phyloP scores from a whole-genome alignment of 2,888 invertebrate genomes.

The Callosobruchus maculatus region DNA sequence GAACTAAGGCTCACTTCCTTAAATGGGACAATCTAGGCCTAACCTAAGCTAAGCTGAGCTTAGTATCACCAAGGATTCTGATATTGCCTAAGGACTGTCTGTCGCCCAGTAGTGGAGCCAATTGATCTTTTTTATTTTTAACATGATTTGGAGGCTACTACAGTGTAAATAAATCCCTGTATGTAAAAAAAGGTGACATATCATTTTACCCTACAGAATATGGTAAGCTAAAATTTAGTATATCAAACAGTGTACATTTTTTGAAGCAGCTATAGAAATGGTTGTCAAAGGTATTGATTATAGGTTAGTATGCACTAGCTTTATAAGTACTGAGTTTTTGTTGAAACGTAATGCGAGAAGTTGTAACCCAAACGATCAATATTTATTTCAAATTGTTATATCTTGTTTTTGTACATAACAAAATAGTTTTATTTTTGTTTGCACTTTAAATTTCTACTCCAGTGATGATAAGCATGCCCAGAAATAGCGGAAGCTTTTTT shows the following conservation, averaged over 20 bases:
- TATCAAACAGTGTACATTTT: conserved; percentile 19
- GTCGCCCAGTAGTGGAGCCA: too few relatives aligned
- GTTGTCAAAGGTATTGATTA: conserved; percentile 18
- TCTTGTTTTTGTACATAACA: not conserved
- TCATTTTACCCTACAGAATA: conserved; percentile 38
- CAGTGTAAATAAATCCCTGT: conserved; percentile 22
- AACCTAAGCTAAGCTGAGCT: too few relatives aligned
- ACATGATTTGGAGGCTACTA: conserved; percentile 5
- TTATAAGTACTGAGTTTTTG: conserved; percentile 12
- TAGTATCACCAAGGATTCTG: too few relatives aligned
- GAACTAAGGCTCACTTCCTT: too few relatives aligned
- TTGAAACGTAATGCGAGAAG: not conserved
- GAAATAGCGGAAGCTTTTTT: too few relatives aligned
- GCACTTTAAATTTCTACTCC: not conserved
- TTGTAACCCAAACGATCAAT: not conserved
- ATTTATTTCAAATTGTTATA: not conserved
- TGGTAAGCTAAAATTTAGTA: conserved; percentile 14
- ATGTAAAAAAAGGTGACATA: conserved; percentile 42
- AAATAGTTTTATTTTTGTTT: not conserved
- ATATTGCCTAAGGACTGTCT: too few relatives aligned
- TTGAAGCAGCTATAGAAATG: conserved; percentile 17
- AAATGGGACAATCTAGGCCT: too few relatives aligned
- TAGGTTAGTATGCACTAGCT: conserved; percentile 14
- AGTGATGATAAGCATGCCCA: too few relatives aligned
- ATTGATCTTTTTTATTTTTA: not conserved